These are phyloP conservation scores for Propithecus coquereli DNA, from an alignment of 2,113 vertebrate species.

Conservation along the genomic window DNA sequence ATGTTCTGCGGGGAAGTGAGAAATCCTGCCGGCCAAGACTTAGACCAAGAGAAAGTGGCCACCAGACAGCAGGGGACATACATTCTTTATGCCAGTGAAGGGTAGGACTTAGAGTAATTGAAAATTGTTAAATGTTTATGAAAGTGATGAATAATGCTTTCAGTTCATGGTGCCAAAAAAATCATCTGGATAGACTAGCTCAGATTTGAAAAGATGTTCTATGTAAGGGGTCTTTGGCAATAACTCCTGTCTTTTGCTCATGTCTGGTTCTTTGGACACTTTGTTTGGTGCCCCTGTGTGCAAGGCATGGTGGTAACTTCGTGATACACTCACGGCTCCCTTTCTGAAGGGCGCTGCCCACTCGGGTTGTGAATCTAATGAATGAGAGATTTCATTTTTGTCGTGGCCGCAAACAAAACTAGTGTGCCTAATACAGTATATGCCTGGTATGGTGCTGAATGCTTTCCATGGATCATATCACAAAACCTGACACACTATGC, in stretches of 20 bases:
- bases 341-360: not conserved
- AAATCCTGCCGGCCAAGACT: not conserved
- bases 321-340: not conserved
- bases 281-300: not conserved
- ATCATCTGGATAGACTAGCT: not conserved
- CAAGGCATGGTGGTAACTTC: not conserved
- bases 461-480: rapidly evolving
- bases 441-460: rapidly evolving
- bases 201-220: not conserved
- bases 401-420: not conserved
- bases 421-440: not conserved
- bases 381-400: not conserved
- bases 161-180: not conserved
- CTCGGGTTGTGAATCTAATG: not conserved
- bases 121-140: not conserved
- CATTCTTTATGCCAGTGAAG: not conserved
- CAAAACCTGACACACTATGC: not conserved
- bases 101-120: not conserved
- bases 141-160: rapidly evolving
- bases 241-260: not conserved
- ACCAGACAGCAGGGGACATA: not conserved
- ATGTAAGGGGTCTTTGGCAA: not conserved
- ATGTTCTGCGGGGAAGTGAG: not conserved
- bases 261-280: not conserved
- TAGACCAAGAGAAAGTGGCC: not conserved